These are phyloP conservation scores for Galeopsomyia nigrocyanea DNA, from an alignment of 2,888 invertebrate species.

Conservation along the genomic window DNA sequence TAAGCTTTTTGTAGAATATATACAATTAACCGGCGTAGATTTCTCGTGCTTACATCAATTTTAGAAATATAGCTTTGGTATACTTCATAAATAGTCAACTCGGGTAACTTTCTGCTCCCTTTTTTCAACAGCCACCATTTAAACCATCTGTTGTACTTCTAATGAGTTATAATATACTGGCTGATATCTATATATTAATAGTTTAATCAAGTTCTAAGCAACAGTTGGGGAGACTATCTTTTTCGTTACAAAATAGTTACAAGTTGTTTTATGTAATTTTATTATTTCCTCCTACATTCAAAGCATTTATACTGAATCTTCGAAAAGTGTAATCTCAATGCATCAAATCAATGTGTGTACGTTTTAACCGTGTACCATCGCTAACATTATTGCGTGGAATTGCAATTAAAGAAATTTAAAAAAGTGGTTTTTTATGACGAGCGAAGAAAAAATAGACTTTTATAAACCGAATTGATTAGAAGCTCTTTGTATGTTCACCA, in stretches of 20 bases:
- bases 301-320: slow-evolving; percentile 39
- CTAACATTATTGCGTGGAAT: slow-evolving; percentile 14
- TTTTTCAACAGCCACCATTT: too few species aligned
- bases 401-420: slow-evolving; percentile 29
- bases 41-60: slow-evolving; percentile 36
- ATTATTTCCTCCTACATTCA: slow-evolving; percentile 13
- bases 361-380: slow-evolving; percentile 9
- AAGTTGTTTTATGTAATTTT: slow-evolving; percentile 9
- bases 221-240: neutral
- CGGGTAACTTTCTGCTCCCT: neutral
- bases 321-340: slow-evolving; percentile 29
- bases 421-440: slow-evolving; percentile 29
- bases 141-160: too few species aligned
- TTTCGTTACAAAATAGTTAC: neutral
- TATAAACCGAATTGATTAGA: slow-evolving; percentile 30
- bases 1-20: slow-evolving; percentile 44
- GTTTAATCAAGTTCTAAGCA: neutral
- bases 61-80: slow-evolving; percentile 36
- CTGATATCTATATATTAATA: neutral
- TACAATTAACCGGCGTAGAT: slow-evolving; percentile 35
- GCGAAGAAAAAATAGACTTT: slow-evolving; percentile 19
- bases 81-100: slow-evolving; percentile 29
- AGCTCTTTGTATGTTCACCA: slow-evolving; percentile 32
- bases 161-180: too few species aligned
- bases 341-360: slow-evolving; percentile 18